Base-by-base conservation (phyloP, 2,113 vertebrate species). In the Loxodonta africana region DNA sequence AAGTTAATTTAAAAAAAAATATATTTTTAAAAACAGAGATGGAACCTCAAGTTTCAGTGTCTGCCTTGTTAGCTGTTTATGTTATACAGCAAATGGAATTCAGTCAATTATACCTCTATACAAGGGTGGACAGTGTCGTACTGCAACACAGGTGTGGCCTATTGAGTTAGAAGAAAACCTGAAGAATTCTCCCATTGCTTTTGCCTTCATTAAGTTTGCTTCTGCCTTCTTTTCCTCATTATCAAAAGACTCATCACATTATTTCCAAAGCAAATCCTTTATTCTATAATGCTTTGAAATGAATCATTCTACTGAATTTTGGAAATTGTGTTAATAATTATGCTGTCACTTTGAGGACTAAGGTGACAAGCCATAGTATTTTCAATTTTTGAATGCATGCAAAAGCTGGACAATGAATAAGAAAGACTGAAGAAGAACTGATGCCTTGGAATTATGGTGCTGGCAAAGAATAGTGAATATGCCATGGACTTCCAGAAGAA, bases 281-380 rank as follows among this genome's bases (percentile, higher is more conserved):
- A 20, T 63, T 84, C 37, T 76, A 57, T 10, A 60, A 26, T 82
- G 21, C 21, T 71, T 82, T 91, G 57, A 76, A 88, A 8, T 21
- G 5, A 81, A 88, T 44, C 73, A 28, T 76, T 18, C 88, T 26
- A 77, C 17, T 25, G 57, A 62, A 12, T 83, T 90, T 73, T 63
- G 46, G 67, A 86, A 73, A 53, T 93, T 65, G 33, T 28, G 63
- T 89, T 86, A 78, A 95, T 77, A 78, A 91, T 28, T 48, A 73
- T 57, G 53, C 53, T 57, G 53, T 57, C 53, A 57, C 11, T 57
- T 57, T 10, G 53, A 57, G 53, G 53, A 57, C 53, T 57, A 57
- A 57, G 53, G 53, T 57, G 53, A 57, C 53, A 57, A 57, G 11
- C 11, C 53, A 57, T 57, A 11, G 53, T 57, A 57, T 57, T 57